Percentiles rank a stretch among this genome's conserved stretches.
Evolutionary conservation across 1,140 invertebrate genomes (phyloP).

Genomic region (Bombus pyrosoma): DNA sequence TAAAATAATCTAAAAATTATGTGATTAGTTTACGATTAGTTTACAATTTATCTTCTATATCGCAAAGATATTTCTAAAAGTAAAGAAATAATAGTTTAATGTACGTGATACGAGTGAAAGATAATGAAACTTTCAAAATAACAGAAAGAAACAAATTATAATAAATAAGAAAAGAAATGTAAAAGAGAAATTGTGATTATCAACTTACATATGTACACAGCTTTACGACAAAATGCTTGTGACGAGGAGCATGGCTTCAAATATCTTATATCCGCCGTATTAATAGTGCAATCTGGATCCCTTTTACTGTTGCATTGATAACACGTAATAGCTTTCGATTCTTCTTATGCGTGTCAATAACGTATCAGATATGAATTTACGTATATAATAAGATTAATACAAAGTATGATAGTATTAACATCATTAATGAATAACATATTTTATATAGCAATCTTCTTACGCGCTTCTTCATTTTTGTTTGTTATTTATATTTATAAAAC

Average conservation of each 20-base stretch:
- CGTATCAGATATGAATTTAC: background rate
- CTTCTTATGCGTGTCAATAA: constrained; percentile 15
- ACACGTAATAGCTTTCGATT: constrained; percentile 60
- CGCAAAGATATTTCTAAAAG: background rate
- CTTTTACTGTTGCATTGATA: constrained; percentile 68
- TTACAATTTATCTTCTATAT: background rate
- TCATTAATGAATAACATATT: background rate
- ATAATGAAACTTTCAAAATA: no score
- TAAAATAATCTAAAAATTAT: constrained; percentile 67
- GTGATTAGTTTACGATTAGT: no score
- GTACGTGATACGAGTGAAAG: background rate
- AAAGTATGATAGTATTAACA: background rate
- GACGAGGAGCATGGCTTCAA: constrained; percentile 53
- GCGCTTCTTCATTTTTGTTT: background rate
- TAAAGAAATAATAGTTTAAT: constrained; percentile 7
- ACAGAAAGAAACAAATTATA: no score
- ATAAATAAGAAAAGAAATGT: no score
- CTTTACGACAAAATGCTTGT: constrained; percentile 65
- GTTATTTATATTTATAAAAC: background rate
- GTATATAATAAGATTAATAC: background rate
- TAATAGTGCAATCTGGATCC: constrained; percentile 54
- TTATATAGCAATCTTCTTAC: background rate
- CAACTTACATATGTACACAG: constrained; percentile 62
- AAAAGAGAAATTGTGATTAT: background rate
- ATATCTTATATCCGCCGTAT: constrained; percentile 57